Conservation (phyloP, 2,888 invertebrate genomes). For the Artemia sinica region DNA sequence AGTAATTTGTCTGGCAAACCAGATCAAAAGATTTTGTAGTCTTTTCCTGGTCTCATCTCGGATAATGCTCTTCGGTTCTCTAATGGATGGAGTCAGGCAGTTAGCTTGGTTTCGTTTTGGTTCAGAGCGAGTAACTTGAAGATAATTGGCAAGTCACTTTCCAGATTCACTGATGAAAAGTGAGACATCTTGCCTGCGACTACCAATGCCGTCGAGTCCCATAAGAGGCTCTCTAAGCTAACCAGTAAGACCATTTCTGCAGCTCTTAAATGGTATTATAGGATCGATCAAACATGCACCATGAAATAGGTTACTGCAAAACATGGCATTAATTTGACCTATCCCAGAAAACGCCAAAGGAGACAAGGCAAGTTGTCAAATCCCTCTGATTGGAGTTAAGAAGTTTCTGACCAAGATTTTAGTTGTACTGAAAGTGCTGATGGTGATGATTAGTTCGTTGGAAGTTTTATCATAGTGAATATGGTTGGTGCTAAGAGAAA, state of each 20-base stretch:
- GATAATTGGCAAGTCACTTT: neutral
- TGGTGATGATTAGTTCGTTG: no score
- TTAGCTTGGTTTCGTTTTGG: neutral
- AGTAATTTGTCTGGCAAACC: neutral
- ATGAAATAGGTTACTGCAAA: neutral
- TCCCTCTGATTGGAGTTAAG: no score
- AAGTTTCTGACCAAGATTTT: no score
- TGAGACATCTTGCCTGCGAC: conserved; percentile 5
- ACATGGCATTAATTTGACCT: neutral
- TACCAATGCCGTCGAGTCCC: conserved; percentile 4
- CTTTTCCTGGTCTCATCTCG: neutral
- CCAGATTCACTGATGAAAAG: neutral
- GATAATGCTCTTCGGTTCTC: neutral
- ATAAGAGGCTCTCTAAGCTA: neutral
- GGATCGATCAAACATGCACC: neutral
- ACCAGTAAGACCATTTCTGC: neutral
- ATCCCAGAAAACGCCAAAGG: neutral
- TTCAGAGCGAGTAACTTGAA: neutral
- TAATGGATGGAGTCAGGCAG: neutral
- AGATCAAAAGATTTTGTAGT: neutral
- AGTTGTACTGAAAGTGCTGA: no score
- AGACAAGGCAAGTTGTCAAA: neutral
- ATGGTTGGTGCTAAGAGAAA: no score
- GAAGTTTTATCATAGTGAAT: no score
- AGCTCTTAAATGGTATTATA: neutral